A percentile compares a stretch with the other conserved stretches of the same genome.
Conservation (phyloP, 2,797 vertebrate species). For the Pangasius krempfi region DNA sequence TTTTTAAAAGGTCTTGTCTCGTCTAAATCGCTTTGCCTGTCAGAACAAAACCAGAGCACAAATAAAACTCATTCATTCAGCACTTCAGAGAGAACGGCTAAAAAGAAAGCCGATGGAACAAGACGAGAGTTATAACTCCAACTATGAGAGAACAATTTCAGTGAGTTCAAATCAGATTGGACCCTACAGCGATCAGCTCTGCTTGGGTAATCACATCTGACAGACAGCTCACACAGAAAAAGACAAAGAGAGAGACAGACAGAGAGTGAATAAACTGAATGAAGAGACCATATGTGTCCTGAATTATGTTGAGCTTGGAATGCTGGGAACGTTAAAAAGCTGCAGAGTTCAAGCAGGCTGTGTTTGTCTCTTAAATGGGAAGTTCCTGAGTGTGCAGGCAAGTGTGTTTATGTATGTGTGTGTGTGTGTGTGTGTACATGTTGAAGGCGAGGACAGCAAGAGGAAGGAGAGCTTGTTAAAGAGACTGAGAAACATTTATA, state of each 20-base stretch:
- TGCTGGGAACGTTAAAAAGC: not conserved
- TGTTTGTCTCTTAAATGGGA: not conserved
- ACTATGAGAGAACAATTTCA: constrained; percentile 26
- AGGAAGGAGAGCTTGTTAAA: not conserved
- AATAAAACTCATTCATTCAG: constrained; percentile 23
- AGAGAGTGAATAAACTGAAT: constrained; percentile 15
- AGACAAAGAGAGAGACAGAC: constrained; percentile 11
- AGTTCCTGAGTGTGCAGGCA: not conserved
- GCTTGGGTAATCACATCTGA: constrained; percentile 3
- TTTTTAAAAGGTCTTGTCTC: not conserved
- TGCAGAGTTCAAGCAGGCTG: not conserved
- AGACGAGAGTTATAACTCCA: constrained; percentile 4
- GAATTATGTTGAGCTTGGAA: not conserved
- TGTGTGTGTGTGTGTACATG: constrained; percentile 16
- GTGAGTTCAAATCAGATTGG: constrained; percentile 27
- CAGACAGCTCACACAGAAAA: not conserved
- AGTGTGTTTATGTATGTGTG: not conserved
- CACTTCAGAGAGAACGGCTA: constrained; percentile 12
- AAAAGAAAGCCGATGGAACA: not conserved
- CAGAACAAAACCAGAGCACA: constrained; percentile 1
- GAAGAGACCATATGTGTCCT: not conserved
- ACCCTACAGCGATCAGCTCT: constrained; percentile 41
- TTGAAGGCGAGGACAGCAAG: not conserved
- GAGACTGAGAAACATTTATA: not conserved
- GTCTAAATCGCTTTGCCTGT: constrained; percentile 19